Evolutionary conservation across 2,888 invertebrate genomes (phyloP), one percentile per base, ranked within the genome.

Genomic region (Tryphoninae sp.): DNA sequence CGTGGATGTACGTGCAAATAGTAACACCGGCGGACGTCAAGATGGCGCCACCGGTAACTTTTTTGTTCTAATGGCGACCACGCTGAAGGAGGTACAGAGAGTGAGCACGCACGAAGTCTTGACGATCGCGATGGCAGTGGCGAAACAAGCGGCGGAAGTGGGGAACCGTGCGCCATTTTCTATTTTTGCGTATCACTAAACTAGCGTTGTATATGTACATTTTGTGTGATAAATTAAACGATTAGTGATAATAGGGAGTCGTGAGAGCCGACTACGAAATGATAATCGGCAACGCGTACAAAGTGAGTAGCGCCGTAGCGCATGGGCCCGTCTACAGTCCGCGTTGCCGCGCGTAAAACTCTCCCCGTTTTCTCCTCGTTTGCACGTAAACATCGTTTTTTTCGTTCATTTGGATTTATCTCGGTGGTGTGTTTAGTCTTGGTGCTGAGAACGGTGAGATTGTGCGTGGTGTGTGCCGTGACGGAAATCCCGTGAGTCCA

Each of bases 181-280:
- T 91, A 90, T 91, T 91, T 91, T 91, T 91, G 90, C 91, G 90
- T 90, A 90, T 90, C 90, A 89, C 88, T 89, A 89, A 88, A 89
- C 85, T 88, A 89, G 89, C 89, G 88, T 89, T 89, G 88, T 89
- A 89, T 89, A 89, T 89, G 87, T 90, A 88, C 88, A 86, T 89
- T 88, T 88, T 88, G 88, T 89, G 89, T 87, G 88, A 89, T 90
- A 89, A 86, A 89, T 87, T 84, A 85, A 88, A 86, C 84, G 86
- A 86, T 83, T 82, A 84, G 84, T 86, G 82, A 84, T 85, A 85
- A 83, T 82, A 77, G 68, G 74, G 65, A 80, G 79, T 80, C 74
- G 74, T 72, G 71, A 64, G 33, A 74, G 77, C 51, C 64, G 80
- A 81, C 64, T 77, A 87, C 87, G 88, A 87, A 82, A 90, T 89